Evolutionary conservation across 1,140 invertebrate species (phyloP).

Genomic region (Metopolophium dirhodum): DNA sequence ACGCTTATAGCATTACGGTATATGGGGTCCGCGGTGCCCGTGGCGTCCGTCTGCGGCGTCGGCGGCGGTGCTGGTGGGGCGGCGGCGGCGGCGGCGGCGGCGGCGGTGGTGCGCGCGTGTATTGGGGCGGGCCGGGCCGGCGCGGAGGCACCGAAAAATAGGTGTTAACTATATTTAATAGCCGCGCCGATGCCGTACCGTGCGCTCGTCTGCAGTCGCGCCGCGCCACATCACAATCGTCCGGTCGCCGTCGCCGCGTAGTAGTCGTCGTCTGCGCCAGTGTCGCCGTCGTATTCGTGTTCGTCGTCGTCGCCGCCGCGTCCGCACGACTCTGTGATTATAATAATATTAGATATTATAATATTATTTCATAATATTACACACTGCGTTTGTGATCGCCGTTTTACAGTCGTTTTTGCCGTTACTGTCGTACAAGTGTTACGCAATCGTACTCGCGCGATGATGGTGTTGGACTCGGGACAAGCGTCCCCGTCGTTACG

Average conservation of each 20-base stretch:
- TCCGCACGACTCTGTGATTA: not conserved
- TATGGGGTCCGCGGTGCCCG: not conserved
- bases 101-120: not conserved
- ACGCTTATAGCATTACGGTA: not conserved
- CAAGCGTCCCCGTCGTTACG: slow-evolving; percentile 59
- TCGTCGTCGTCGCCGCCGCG: not conserved
- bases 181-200: slow-evolving; percentile 53
- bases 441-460: not conserved
- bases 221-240: not conserved
- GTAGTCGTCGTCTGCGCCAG: not conserved
- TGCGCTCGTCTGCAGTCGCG: slow-evolving; percentile 15
- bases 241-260: not conserved
- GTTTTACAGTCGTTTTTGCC: not conserved
- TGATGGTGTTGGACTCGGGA: slow-evolving; percentile 60
- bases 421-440: too few relatives aligned
- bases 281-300: not conserved
- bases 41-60: too few relatives aligned
- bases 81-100: not conserved
- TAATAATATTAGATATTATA: not conserved
- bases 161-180: slow-evolving; percentile 50
- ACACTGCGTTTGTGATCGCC: not conserved
- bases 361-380: too few relatives aligned
- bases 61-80: not conserved
- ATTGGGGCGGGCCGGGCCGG: slow-evolving; percentile 36
- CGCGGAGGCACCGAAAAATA: slow-evolving; percentile 52